Conservation (phyloP, 2,797 vertebrate species). For the Spondyliosoma cantharus region DNA sequence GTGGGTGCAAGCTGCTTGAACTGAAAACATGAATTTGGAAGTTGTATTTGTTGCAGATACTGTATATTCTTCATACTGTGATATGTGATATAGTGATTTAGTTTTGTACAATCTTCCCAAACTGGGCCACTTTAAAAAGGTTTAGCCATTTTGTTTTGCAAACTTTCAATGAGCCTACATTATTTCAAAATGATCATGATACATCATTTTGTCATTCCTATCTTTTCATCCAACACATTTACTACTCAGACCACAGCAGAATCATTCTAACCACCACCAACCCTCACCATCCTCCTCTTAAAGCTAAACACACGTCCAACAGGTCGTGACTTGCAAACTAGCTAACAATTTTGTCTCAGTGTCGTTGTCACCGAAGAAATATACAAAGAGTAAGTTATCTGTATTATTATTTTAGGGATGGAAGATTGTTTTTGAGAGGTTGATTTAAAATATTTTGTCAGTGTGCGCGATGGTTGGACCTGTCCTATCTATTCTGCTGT, state of each 20-base stretch:
- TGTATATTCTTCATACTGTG: not conserved
- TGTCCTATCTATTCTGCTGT: not conserved
- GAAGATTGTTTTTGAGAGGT: not conserved
- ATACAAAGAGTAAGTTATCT: not conserved
- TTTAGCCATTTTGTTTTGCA: not conserved
- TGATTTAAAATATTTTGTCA: not conserved
- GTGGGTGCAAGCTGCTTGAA: conserved; percentile 20
- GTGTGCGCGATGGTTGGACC: not conserved
- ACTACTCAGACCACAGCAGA: not conserved
- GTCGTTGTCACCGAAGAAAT: conserved; percentile 6
- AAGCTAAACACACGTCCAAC: conserved; percentile 2
- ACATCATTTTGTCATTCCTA: not conserved
- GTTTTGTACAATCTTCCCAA: not conserved
- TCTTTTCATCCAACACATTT: conserved; percentile 9
- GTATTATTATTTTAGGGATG: not conserved
- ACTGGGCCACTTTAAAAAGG: not conserved
- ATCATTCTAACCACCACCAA: not conserved
- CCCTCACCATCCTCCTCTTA: not conserved
- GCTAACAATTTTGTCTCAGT: conserved; percentile 3
- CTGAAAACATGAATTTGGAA: not conserved
- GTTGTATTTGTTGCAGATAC: not conserved
- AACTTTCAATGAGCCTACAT: not conserved
- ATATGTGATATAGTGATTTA: not conserved
- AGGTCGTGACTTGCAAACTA: conserved; percentile 27
- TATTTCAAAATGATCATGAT: not conserved